These are phyloP conservation scores for Phortica variegata DNA, from an alignment of 1,140 invertebrate genomes.

Conservation along the genomic window DNA sequence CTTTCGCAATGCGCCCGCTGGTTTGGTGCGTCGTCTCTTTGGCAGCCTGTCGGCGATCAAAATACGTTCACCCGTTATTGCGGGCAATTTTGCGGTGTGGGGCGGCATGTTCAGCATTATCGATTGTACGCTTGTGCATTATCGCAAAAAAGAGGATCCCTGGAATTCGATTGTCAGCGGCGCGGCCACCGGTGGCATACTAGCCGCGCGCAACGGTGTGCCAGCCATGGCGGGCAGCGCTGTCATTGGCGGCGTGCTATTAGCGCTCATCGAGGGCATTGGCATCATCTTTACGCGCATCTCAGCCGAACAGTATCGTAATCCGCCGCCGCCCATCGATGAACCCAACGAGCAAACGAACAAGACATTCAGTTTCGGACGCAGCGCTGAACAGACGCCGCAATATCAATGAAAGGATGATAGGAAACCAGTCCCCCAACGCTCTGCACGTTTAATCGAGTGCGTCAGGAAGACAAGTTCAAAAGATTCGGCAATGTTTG, in stretches of 20 bases:
- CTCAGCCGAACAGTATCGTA: slow-evolving; percentile 85
- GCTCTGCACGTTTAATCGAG: no score
- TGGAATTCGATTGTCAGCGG: no score
- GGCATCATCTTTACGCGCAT: slow-evolving; percentile 88
- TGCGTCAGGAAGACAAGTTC: no score
- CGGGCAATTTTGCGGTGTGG: slow-evolving; percentile 91
- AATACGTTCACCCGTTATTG: slow-evolving; percentile 84
- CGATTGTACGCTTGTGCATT: slow-evolving; percentile 90
- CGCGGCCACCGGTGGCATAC: slow-evolving; percentile 88
- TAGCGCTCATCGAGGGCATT: slow-evolving; percentile 94
- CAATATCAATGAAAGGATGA: no score
- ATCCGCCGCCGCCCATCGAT: slow-evolving; percentile 67
- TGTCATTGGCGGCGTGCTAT: slow-evolving; percentile 85
- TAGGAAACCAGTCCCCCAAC: no score
- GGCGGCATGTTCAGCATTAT: slow-evolving; percentile 95
- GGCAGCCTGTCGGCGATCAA: slow-evolving; percentile 85
- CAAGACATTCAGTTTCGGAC: no score
- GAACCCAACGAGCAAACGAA: no score
- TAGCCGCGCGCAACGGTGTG: slow-evolving; percentile 93
- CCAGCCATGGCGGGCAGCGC: slow-evolving; percentile 95
- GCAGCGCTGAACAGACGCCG: no score
- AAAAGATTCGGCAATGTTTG: no score
- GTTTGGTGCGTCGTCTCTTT: slow-evolving; percentile 58
- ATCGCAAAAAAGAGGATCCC: slow-evolving; percentile 95
- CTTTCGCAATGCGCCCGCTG: slow-evolving; percentile 90